Evolutionary conservation across 2,888 invertebrate species (phyloP).

Genomic region (Parelbella ahira): DNA sequence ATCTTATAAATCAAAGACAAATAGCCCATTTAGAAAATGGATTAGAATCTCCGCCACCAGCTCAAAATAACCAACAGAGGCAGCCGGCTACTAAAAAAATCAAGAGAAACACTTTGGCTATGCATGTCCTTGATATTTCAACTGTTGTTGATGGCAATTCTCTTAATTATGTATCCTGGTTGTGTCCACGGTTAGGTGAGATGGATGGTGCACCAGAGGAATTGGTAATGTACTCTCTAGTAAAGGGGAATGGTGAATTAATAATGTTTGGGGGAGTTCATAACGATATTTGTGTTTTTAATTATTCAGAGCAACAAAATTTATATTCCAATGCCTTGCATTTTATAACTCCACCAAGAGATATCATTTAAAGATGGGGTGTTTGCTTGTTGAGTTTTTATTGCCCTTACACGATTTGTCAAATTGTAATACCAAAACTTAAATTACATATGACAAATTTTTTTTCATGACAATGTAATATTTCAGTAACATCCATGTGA

Average conservation of each 20-base stretch:
- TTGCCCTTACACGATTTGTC: no score
- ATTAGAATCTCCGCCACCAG: constrained; percentile 56
- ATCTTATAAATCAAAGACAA: constrained; percentile 72
- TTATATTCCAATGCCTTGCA: constrained; percentile 89
- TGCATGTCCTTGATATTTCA: constrained; percentile 93
- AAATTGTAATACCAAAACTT: no score
- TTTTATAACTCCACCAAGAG: constrained; percentile 86
- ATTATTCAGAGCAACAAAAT: constrained; percentile 78
- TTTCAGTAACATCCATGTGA: no score
- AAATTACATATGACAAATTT: no score
- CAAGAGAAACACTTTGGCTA: constrained; percentile 85
- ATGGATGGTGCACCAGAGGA: constrained; percentile 90
- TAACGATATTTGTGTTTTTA: constrained; percentile 85
- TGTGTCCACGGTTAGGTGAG: constrained; percentile 84
- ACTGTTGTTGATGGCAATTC: constrained; percentile 83
- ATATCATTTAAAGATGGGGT: constrained; percentile 79
- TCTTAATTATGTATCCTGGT: constrained; percentile 84
- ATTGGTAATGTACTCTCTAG: constrained; percentile 92
- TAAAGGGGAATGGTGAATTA: constrained; percentile 94
- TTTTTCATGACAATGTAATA: no score
- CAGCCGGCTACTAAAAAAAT: constrained; percentile 79
- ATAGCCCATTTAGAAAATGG: constrained; percentile 67
- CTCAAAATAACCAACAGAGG: constrained; percentile 49
- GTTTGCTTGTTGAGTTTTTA: no score
- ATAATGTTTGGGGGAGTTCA: constrained; percentile 98